Percentiles rank a stretch among this genome's conserved stretches.
phyloP scores from a whole-genome alignment of 2,797 vertebrate genomes.

The Danio choprae region DNA sequence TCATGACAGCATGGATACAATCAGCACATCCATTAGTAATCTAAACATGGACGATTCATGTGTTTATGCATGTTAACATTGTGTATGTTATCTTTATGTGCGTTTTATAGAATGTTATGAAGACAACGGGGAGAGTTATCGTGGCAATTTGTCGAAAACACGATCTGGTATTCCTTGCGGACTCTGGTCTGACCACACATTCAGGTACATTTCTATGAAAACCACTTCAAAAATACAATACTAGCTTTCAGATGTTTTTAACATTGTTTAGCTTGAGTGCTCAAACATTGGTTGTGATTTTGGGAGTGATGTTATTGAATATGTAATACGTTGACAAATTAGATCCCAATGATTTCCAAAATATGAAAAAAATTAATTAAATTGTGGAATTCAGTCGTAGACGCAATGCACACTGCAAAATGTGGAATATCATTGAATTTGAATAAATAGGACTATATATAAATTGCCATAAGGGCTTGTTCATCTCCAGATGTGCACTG shows the following conservation, averaged over 20 bases:
- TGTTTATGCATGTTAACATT: slow-evolving; percentile 45
- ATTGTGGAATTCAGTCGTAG: neutral
- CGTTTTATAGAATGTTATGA: slow-evolving; percentile 88
- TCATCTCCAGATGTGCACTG: no score
- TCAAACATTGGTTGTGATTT: neutral
- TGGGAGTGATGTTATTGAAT: no score
- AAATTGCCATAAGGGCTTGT: no score
- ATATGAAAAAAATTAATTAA: no score
- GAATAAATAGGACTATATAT: no score
- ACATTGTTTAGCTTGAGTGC: neutral
- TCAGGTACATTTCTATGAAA: slow-evolving; percentile 63
- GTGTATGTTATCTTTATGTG: slow-evolving; percentile 17
- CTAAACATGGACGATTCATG: slow-evolving; percentile 26
- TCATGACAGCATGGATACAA: slow-evolving; percentile 57
- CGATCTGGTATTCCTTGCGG: slow-evolving; percentile 92
- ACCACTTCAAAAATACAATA: no score
- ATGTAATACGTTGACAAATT: no score
- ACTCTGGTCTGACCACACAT: slow-evolving; percentile 88
- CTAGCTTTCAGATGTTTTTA: neutral
- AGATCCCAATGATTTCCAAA: no score
- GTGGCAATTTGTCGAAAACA: slow-evolving; percentile 89
- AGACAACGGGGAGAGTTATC: slow-evolving; percentile 88
- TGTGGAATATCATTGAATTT: neutral
- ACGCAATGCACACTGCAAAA: neutral
- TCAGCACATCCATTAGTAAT: slow-evolving; percentile 51